Conservation (phyloP, 2,888 invertebrate species). For the Lithophane ornitopus region DNA sequence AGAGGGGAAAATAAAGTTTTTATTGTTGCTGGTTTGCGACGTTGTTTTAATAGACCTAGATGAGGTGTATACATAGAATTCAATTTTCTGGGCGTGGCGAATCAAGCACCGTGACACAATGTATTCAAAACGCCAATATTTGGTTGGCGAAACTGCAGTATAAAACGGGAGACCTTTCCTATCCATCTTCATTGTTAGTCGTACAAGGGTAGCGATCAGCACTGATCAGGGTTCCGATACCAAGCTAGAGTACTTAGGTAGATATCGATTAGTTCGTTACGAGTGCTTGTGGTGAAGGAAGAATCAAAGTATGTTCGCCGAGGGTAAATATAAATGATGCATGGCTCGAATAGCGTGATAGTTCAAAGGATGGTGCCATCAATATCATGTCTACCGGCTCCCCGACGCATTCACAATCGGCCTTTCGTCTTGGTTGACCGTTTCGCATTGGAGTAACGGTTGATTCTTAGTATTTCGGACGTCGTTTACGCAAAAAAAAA, state of each 20-base stretch:
- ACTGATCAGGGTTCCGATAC: slow-evolving; percentile 70
- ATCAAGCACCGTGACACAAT: slow-evolving; percentile 90
- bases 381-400: slow-evolving; percentile 77
- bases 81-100: slow-evolving; percentile 91
- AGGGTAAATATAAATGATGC: slow-evolving; percentile 91
- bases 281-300: slow-evolving; percentile 84
- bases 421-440: slow-evolving; percentile 71
- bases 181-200: slow-evolving; percentile 80
- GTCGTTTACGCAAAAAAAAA: slow-evolving; percentile 11
- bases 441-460: slow-evolving; percentile 39
- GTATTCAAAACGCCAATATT: slow-evolving; percentile 90
- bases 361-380: slow-evolving; percentile 87
- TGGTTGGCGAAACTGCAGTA: slow-evolving; percentile 85
- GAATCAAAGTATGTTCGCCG: slow-evolving; percentile 90
- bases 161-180: slow-evolving; percentile 86
- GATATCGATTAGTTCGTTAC: slow-evolving; percentile 86
- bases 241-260: slow-evolving; percentile 69
- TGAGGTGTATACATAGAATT: slow-evolving; percentile 88
- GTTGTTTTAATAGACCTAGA: slow-evolving; percentile 78
- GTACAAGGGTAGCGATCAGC: slow-evolving; percentile 78
- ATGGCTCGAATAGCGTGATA: slow-evolving; percentile 91
- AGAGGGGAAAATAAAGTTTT: slow-evolving; percentile 68
- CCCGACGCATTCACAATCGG: slow-evolving; percentile 78
- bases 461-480: slow-evolving; percentile 31
- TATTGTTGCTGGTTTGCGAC: slow-evolving; percentile 69